These are phyloP conservation scores for Heliconius congener DNA, from an alignment of 1,140 invertebrate species.

Conservation along the genomic window DNA sequence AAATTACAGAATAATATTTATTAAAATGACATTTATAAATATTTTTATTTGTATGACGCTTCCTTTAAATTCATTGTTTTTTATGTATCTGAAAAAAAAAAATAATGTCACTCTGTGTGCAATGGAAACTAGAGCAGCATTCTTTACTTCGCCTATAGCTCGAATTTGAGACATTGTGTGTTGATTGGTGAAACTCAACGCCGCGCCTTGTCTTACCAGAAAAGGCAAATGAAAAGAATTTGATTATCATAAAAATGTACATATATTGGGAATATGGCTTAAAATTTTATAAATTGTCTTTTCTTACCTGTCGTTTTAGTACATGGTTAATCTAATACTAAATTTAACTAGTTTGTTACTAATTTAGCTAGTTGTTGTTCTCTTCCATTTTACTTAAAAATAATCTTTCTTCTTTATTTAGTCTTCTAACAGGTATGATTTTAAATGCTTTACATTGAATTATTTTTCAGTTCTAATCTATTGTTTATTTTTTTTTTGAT, in stretches of 20 bases:
- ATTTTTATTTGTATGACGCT: background rate
- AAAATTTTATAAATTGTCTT: no score
- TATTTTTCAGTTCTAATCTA: background rate
- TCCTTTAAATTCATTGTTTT: background rate
- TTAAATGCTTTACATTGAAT: background rate
- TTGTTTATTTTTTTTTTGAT: background rate
- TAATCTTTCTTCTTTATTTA: no score
- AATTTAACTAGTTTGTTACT: no score
- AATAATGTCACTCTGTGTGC: no score
- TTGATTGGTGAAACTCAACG: background rate
- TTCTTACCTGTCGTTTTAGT: background rate
- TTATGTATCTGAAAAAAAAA: slow-evolving; percentile 9
- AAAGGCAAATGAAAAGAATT: background rate
- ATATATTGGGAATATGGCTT: no score
- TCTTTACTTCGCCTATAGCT: no score
- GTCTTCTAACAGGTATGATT: no score
- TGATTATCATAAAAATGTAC: no score
- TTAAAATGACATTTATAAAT: background rate
- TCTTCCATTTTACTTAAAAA: no score
- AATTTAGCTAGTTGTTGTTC: no score
- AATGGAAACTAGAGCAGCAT: no score
- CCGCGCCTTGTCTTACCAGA: background rate
- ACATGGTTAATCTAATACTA: background rate
- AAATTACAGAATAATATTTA: background rate
- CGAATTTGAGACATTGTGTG: no score